Percentiles rank a stretch among this genome's conserved stretches.
Evolutionary conservation across 1,140 invertebrate species (phyloP).

Genomic region (Euwallacea similis): DNA sequence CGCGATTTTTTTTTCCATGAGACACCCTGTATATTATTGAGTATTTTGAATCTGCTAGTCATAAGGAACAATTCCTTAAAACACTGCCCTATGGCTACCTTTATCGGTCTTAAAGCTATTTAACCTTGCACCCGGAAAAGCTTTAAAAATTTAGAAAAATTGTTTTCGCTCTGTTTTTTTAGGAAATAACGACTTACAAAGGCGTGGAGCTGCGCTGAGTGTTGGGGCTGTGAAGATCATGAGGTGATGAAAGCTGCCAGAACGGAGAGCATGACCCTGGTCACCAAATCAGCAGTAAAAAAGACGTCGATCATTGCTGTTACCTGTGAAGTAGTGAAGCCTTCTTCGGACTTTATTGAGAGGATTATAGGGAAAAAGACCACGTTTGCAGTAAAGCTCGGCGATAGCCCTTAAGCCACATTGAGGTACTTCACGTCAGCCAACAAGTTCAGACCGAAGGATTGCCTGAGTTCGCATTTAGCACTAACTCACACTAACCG

Average conservation of each 20-base stretch:
- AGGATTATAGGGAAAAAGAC: constrained; percentile 47
- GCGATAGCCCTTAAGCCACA: constrained; percentile 44
- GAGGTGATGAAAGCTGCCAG: constrained; percentile 39
- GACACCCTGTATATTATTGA: too few species aligned
- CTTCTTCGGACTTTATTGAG: constrained; percentile 40
- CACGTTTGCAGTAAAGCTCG: constrained; percentile 45
- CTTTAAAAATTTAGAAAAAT: too few species aligned
- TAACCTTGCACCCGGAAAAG: too few species aligned
- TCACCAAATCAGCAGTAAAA: constrained; percentile 44
- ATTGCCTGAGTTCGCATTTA: neutral
- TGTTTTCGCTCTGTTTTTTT: too few species aligned
- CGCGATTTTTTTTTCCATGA: too few species aligned
- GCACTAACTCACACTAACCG: neutral
- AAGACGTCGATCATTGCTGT: constrained; percentile 44
- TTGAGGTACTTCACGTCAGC: constrained; percentile 46
- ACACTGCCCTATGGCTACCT: too few species aligned
- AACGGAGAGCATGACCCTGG: constrained; percentile 43
- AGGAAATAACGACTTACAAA: too few species aligned
- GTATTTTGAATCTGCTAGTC: too few species aligned
- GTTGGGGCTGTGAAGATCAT: too few species aligned
- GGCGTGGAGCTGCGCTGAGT: too few species aligned
- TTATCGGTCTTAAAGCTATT: too few species aligned
- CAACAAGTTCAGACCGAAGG: constrained; percentile 44
- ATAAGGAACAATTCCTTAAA: too few species aligned
- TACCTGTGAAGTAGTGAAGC: constrained; percentile 39